phyloP scores from a whole-genome alignment of 1,140 invertebrate genomes.

The Pseudomyrmex cubaensis region DNA sequence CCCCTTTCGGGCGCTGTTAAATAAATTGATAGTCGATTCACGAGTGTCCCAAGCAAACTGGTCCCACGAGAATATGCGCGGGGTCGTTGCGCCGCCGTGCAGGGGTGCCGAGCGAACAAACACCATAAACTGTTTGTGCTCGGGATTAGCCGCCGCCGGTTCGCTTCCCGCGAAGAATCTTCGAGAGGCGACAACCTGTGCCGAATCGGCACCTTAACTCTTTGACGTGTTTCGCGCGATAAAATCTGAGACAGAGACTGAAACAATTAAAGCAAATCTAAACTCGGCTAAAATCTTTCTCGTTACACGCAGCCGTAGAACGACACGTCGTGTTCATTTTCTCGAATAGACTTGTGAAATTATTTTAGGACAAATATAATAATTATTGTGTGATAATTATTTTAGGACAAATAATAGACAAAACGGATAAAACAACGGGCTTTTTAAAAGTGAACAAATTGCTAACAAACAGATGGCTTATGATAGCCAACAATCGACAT shows the following conservation, averaged over 20 bases:
- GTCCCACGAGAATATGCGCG: slow-evolving; percentile 77
- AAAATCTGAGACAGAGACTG: neutral
- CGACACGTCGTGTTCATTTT: neutral
- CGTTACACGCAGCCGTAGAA: neutral
- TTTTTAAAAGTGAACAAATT: neutral
- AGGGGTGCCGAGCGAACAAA: slow-evolving; percentile 73
- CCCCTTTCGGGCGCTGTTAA: slow-evolving; percentile 78
- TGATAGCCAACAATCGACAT: neutral
- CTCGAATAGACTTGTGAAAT: neutral
- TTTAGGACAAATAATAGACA: neutral
- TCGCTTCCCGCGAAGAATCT: slow-evolving; percentile 70
- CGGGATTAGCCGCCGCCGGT: slow-evolving; percentile 79
- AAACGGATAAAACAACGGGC: neutral
- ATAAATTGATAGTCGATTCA: slow-evolving; percentile 84
- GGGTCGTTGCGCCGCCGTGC: slow-evolving; percentile 55
- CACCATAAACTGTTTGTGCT: slow-evolving; percentile 83
- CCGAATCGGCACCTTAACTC: slow-evolving; percentile 6
- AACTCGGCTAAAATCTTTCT: neutral
- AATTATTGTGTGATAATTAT: too few relatives aligned
- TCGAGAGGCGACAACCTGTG: slow-evolving; percentile 63
- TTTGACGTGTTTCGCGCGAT: too few relatives aligned
- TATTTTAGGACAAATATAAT: neutral
- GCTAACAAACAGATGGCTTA: too few relatives aligned
- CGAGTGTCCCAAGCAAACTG: slow-evolving; percentile 80
- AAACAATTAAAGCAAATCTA: neutral